phyloP scores from a whole-genome alignment of 2,888 invertebrate genomes.

The Acleris emargana region DNA sequence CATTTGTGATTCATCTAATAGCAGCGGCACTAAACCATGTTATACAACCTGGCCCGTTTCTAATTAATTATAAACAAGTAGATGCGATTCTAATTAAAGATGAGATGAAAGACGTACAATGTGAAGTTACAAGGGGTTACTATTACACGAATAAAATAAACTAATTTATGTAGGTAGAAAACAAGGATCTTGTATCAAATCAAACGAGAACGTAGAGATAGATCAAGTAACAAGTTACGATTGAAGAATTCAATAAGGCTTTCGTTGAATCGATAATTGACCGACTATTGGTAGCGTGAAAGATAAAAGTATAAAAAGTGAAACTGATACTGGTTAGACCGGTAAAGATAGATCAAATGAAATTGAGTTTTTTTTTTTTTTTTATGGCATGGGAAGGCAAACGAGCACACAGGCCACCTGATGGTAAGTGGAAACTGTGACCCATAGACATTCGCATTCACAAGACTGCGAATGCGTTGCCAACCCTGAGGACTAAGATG shows the following conservation, averaged over 20 bases:
- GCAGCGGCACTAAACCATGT: conserved; percentile 23
- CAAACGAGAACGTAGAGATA: conserved; percentile 2
- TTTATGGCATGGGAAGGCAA: no score
- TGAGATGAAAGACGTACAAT: conserved; percentile 9
- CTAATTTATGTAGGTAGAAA: not conserved
- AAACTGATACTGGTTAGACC: conserved; percentile 46
- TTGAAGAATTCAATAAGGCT: conserved; percentile 36
- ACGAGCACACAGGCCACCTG: no score
- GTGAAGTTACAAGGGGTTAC: not conserved
- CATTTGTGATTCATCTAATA: conserved; percentile 35
- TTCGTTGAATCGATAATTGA: conserved; percentile 35
- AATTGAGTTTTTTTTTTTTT: no score
- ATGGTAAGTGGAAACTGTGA: no score
- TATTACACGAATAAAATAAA: no score
- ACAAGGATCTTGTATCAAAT: conserved; percentile 30
- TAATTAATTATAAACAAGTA: conserved; percentile 41
- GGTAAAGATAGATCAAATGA: conserved; percentile 38
- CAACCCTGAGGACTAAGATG: no score
- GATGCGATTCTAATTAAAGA: conserved; percentile 29
- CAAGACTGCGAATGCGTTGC: no score
- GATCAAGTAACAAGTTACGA: conserved; percentile 38
- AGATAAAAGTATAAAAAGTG: conserved; percentile 48
- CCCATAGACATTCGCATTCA: no score
- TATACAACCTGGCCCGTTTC: conserved; percentile 28
- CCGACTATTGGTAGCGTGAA: conserved; percentile 20